phyloP scores from a whole-genome alignment of 1,140 invertebrate species.

The Calliphora vicina region DNA sequence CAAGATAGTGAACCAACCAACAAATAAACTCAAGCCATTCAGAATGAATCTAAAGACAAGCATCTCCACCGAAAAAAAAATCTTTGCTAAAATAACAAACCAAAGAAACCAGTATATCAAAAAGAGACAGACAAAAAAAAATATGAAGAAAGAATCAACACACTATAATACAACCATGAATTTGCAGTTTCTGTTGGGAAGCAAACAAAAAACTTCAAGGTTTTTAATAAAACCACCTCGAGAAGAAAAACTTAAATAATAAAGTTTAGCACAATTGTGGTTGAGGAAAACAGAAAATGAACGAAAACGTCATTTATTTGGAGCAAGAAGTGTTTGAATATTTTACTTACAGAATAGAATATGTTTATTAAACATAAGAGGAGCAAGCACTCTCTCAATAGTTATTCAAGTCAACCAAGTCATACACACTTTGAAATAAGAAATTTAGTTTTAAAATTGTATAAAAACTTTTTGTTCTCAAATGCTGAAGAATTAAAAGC shows the following conservation, averaged over 20 bases:
- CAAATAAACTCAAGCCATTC: neutral
- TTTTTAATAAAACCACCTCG: neutral
- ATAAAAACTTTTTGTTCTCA: neutral
- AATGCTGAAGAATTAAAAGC: neutral
- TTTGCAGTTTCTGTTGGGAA: conserved; percentile 1
- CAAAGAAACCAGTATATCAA: neutral
- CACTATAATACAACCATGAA: conserved; percentile 5
- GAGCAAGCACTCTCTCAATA: too few species aligned
- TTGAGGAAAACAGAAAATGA: neutral
- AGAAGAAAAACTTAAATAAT: neutral
- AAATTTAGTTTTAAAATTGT: neutral
- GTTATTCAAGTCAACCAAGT: neutral
- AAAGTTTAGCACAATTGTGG: neutral
- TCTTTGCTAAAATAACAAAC: neutral
- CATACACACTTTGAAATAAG: neutral
- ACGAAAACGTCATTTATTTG: neutral
- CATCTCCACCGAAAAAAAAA: neutral
- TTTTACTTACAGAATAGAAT: neutral
- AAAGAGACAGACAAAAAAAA: neutral
- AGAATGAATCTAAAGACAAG: too few species aligned
- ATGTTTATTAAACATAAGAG: neutral
- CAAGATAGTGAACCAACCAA: neutral
- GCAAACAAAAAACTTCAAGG: neutral
- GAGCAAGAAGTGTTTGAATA: neutral
- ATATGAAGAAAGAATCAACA: neutral